Evolutionary conservation across 2,888 invertebrate species (phyloP), one percentile per base, ranked within the genome.

Genomic region (Lasioglossum villosulum): DNA sequence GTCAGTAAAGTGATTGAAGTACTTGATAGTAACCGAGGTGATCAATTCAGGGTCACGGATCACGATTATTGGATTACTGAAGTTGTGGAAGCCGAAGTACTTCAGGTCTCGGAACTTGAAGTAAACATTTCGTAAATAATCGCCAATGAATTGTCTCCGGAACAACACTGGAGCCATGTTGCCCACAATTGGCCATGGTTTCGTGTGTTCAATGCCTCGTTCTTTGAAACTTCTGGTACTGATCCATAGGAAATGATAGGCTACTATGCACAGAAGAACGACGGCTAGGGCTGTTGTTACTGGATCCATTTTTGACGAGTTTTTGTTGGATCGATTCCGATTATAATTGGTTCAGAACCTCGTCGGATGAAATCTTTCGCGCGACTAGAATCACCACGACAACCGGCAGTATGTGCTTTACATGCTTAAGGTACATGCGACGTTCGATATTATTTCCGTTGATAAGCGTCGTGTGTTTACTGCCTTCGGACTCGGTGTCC

Each of bases 11-110:
- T 87, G 77, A 42, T 93, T 92, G 56, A 93, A 91, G 34, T 92
- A 78, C 59, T 92, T 93, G 3, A 93, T 82, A 0, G 89, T 81
- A 10, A 93, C 79, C 1, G 72, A 68, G 8, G 86, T 86, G 12
- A 93, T 89, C 6, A 93, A 30, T 19, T 92, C 93, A 0, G 89
- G 91, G 66, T 93, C 92, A 6, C 92, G 89, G 5, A 93, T 83
- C 30, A 92, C 56, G 1, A 92, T 78, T 0, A 89, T 34, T 1
- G 93, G 92, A 2, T 27, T 80, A 0, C 37, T 27, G 59, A 93
- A 91, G 14, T 92, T 90, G 39, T 83, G 91, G 39, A 92, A 80
- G 4, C 93, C 93, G 1, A 91, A 80, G 75, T 93, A 93, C 34
- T 89, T 91, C 0, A 88, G 84, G 5, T 89, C 68, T 2, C 84